Percentiles rank a stretch among this genome's conserved stretches.
These are phyloP conservation scores for Brenthis hecate DNA, from an alignment of 2,888 invertebrate species.

Conservation along the genomic window DNA sequence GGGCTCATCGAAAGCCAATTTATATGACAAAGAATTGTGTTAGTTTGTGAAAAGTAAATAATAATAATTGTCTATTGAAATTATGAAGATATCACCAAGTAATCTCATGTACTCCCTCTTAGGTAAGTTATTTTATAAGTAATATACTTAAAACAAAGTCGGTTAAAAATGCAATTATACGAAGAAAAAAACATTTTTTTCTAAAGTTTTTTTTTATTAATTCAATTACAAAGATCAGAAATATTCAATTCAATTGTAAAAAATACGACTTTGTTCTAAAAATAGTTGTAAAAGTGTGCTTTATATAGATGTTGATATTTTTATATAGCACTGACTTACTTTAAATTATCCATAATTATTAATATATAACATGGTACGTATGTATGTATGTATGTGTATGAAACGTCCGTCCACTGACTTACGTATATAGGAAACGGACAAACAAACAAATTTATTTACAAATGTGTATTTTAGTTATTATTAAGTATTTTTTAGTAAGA, in stretches of 20 bases:
- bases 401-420: background rate
- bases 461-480: background rate
- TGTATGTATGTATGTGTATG: background rate
- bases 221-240: background rate
- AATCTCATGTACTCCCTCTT: conserved; percentile 41
- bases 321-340: background rate
- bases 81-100: conserved; percentile 20
- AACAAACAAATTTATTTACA: background rate
- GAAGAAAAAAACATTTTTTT: background rate
- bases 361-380: background rate
- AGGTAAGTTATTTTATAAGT: conserved; percentile 19
- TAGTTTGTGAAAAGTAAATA: background rate
- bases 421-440: background rate
- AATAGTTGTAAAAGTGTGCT: conserved; percentile 26
- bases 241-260: background rate
- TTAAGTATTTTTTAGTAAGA: background rate
- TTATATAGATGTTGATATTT: conserved; percentile 30
- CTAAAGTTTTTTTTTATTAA: background rate
- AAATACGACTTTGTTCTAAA: conserved; percentile 4
- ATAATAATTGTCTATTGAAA: background rate
- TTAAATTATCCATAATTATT: conserved; percentile 20
- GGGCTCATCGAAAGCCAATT: background rate
- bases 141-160: background rate
- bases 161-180: background rate
- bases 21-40: background rate